Conservation (phyloP, 2,888 invertebrate genomes). For the Amphimallon solstitiale region DNA sequence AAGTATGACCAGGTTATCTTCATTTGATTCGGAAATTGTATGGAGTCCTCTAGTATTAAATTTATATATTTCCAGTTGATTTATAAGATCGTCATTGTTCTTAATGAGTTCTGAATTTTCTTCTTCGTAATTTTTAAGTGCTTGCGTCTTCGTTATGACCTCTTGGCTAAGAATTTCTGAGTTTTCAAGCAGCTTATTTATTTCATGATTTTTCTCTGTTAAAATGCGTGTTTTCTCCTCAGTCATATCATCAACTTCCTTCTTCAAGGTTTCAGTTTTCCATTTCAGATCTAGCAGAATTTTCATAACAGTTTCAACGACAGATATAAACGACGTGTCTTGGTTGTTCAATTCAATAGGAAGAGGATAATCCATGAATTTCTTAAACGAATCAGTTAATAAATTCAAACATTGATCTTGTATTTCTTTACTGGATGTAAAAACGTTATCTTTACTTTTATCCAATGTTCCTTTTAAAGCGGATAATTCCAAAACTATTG, state of each 20-base stretch:
- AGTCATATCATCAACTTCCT: constrained; percentile 68
- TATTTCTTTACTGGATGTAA: constrained; percentile 54
- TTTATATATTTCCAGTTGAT: constrained; percentile 72
- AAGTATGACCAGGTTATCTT: constrained; percentile 73
- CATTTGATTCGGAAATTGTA: constrained; percentile 78
- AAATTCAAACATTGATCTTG: constrained; percentile 62
- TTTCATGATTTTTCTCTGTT: constrained; percentile 60
- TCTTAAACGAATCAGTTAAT: constrained; percentile 42
- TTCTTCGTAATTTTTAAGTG: constrained; percentile 65
- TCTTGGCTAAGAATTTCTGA: constrained; percentile 59
- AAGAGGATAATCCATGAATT: constrained; percentile 40
- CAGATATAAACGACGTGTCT: constrained; percentile 53
- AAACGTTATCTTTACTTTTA: constrained; percentile 61
- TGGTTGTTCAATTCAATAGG: constrained; percentile 44
- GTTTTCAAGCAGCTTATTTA: constrained; percentile 58
- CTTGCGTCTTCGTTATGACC: constrained; percentile 56
- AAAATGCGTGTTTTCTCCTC: constrained; percentile 62
- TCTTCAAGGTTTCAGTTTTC: constrained; percentile 69
- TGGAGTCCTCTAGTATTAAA: constrained; percentile 71
- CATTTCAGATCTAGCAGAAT: constrained; percentile 69
- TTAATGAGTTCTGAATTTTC: constrained; percentile 75
- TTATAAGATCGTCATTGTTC: constrained; percentile 75
- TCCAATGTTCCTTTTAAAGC: constrained; percentile 28
- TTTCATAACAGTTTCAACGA: constrained; percentile 67
- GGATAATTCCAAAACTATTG: constrained; percentile 10